Evolutionary conservation across 2,888 invertebrate species (phyloP).

Genomic region (Mimas tiliae): DNA sequence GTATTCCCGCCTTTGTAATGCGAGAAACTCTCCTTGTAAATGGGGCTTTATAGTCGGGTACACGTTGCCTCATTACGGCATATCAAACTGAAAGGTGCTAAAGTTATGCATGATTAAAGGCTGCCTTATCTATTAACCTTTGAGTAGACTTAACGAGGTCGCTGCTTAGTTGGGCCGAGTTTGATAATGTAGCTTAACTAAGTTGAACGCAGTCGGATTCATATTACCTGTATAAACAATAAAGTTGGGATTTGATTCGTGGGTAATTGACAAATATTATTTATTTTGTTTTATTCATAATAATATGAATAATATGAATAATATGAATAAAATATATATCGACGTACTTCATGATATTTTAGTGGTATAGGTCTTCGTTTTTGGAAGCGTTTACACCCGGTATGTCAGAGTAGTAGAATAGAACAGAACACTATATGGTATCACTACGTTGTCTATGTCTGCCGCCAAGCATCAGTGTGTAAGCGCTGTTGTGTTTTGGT

Average conservation of each 20-base stretch:
- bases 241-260: background rate
- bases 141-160: background rate
- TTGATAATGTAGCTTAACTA: background rate
- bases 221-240: background rate
- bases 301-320: too few relatives aligned
- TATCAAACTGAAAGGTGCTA: background rate
- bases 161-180: background rate
- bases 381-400: too few relatives aligned
- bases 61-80: background rate
- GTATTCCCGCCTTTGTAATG: too few relatives aligned
- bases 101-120: constrained; percentile 1
- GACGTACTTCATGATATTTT: too few relatives aligned
- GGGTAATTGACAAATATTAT: background rate
- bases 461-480: too few relatives aligned
- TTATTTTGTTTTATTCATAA: too few relatives aligned
- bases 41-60: background rate
- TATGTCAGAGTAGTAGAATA: too few relatives aligned
- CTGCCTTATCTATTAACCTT: background rate
- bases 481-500: too few relatives aligned
- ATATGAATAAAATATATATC: too few relatives aligned
- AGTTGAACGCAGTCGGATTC: background rate
- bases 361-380: too few relatives aligned
- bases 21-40: background rate
- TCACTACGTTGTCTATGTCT: too few relatives aligned
- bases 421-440: too few relatives aligned